A percentile compares a stretch with the other conserved stretches of the same genome.
Conservation (phyloP, 2,113 vertebrate species). For the Ardeotis arabs region DNA sequence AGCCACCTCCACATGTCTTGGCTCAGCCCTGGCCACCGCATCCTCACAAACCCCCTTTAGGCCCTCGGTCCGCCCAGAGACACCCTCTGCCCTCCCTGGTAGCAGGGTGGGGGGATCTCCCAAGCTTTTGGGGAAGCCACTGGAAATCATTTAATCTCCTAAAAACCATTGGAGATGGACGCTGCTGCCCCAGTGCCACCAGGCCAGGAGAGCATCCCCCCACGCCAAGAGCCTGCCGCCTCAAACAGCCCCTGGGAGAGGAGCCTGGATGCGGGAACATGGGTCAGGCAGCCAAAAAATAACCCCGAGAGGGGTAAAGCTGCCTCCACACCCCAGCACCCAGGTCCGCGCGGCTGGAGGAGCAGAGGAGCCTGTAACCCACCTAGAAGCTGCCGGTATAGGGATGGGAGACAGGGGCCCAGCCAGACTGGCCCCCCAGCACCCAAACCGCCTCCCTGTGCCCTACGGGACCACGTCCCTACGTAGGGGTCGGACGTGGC, state of each 20-base stretch:
- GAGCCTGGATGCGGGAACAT: fast-evolving
- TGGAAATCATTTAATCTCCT: background rate
- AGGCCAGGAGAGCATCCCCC: background rate
- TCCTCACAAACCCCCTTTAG: background rate
- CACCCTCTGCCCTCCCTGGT: background rate
- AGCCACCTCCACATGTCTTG: fast-evolving
- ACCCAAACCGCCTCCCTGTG: background rate
- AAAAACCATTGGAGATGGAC: fast-evolving
- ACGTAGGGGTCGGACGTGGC: background rate
- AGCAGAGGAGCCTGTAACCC: background rate
- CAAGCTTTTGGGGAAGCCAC: background rate
- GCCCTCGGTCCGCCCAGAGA: fast-evolving
- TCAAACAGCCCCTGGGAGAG: fast-evolving
- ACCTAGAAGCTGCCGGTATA: background rate
- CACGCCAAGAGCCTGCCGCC: fast-evolving
- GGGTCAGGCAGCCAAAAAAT: background rate
- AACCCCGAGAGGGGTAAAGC: background rate
- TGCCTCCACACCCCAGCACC: background rate
- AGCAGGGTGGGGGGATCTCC: background rate
- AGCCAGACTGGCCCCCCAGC: background rate
- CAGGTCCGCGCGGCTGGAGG: fast-evolving
- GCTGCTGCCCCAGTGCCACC: fast-evolving
- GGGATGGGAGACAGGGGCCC: background rate
- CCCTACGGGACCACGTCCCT: background rate
- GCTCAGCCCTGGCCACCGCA: background rate